Percentiles rank a stretch among this genome's conserved stretches.
Evolutionary conservation across 2,888 invertebrate genomes (phyloP).

Genomic region (Cabera pusaria): DNA sequence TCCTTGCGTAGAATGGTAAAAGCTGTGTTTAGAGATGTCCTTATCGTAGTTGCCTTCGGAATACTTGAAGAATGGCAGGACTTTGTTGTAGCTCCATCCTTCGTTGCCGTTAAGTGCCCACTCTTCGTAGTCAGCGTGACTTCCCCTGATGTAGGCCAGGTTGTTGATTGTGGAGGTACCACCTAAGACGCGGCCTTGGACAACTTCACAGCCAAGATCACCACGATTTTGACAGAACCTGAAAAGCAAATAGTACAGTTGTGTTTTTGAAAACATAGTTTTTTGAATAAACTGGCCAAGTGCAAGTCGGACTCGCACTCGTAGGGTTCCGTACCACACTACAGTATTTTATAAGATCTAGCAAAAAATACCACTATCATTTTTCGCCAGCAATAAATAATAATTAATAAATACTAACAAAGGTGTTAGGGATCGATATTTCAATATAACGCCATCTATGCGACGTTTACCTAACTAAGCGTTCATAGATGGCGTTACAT

Average conservation of each 20-base stretch:
- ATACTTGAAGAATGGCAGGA: constrained; percentile 73
- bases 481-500: too few species aligned
- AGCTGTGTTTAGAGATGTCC: constrained; percentile 69
- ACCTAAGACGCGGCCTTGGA: constrained; percentile 70
- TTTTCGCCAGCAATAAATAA: too few species aligned
- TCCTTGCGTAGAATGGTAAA: constrained; percentile 71
- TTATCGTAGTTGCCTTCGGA: constrained; percentile 78
- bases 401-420: too few species aligned
- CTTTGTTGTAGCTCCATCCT: constrained; percentile 67
- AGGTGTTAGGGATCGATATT: too few species aligned
- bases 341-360: too few species aligned
- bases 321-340: too few species aligned
- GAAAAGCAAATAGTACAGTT: constrained; percentile 17
- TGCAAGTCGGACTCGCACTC: too few species aligned
- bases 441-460: too few species aligned
- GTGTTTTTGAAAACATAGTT: too few species aligned
- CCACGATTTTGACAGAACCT: constrained; percentile 70
- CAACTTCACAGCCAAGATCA: constrained; percentile 64
- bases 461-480: too few species aligned
- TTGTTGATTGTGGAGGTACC: constrained; percentile 73
- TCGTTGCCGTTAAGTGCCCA: constrained; percentile 72
- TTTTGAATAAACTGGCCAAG: too few species aligned
- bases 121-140: constrained; percentile 73
- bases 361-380: too few species aligned
- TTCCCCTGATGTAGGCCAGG: constrained; percentile 75